phyloP scores from a whole-genome alignment of 2,113 vertebrate species.

The Apus apus region DNA sequence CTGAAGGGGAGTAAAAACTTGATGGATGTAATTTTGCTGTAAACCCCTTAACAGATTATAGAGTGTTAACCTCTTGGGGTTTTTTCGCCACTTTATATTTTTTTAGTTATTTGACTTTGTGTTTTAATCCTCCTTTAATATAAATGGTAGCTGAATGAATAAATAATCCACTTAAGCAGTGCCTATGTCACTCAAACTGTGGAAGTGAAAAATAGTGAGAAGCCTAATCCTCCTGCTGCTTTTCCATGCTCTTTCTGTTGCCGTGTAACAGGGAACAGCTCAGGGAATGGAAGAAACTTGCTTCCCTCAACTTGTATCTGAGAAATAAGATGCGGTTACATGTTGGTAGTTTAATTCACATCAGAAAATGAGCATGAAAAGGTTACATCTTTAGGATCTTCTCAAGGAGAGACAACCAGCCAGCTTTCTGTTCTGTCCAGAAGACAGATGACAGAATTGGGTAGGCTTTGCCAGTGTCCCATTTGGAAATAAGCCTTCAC shows the following conservation, averaged over 20 bases:
- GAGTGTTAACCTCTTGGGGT: not conserved
- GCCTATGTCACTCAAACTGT: not conserved
- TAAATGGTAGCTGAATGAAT: constrained; percentile 25
- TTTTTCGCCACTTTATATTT: not conserved
- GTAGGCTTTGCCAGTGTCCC: not conserved
- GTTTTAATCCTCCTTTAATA: constrained; percentile 43
- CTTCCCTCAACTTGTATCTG: not conserved
- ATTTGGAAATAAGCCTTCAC: not conserved
- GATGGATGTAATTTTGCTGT: not conserved
- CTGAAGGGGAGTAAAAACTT: not conserved
- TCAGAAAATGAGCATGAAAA: not conserved
- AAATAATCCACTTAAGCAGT: constrained; percentile 30
- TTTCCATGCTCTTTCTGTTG: not conserved
- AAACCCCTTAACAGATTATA: not conserved
- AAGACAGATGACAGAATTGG: not conserved
- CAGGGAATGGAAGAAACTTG: not conserved
- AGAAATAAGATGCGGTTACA: not conserved
- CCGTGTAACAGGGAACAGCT: not conserved
- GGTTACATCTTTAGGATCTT: not conserved
- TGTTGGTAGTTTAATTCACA: not conserved
- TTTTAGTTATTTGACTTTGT: not conserved
- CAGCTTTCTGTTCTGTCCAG: not conserved
- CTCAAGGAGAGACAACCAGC: not conserved
- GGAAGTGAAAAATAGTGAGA: not conserved
- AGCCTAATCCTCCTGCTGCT: not conserved